phyloP scores from a whole-genome alignment of 2,113 vertebrate genomes.

The Cygnus atratus region DNA sequence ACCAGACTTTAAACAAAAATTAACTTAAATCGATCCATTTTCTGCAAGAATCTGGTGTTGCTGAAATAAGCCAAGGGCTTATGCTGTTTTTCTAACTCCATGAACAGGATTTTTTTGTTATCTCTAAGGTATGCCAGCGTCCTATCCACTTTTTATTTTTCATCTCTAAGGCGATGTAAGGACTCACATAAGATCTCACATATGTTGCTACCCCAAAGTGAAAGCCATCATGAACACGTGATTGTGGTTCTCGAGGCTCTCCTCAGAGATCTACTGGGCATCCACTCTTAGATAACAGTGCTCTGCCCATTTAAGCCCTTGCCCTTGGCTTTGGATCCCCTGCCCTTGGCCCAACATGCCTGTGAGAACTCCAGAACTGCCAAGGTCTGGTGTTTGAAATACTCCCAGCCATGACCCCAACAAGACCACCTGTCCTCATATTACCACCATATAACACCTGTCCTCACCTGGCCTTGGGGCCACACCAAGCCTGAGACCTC shows the following conservation, averaged over 20 bases:
- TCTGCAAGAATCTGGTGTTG: not conserved
- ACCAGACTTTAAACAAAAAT: not conserved
- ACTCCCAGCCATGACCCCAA: not conserved
- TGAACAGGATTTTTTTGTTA: not conserved
- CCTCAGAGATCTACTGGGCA: not conserved
- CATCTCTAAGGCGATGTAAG: not conserved
- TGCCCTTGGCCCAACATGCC: not conserved
- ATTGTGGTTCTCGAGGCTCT: not conserved
- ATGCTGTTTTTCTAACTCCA: not conserved
- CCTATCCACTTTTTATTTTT: not conserved
- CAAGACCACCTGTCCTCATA: not conserved
- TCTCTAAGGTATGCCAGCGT: not conserved
- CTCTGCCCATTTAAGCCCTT: not conserved
- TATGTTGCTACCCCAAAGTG: not conserved
- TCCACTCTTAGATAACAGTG: not conserved
- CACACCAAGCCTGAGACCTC: not conserved
- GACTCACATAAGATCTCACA: not conserved
- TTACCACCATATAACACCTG: too few relatives aligned
- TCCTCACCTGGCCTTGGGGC: not conserved
- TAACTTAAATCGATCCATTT: not conserved
- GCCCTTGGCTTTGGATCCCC: not conserved
- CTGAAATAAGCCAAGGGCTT: not conserved
- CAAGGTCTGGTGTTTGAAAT: not conserved
- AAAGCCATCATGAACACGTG: not conserved
- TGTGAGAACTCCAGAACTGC: not conserved